phyloP scores from a whole-genome alignment of 1,140 invertebrate species.

The Drosophila malerkotliana region DNA sequence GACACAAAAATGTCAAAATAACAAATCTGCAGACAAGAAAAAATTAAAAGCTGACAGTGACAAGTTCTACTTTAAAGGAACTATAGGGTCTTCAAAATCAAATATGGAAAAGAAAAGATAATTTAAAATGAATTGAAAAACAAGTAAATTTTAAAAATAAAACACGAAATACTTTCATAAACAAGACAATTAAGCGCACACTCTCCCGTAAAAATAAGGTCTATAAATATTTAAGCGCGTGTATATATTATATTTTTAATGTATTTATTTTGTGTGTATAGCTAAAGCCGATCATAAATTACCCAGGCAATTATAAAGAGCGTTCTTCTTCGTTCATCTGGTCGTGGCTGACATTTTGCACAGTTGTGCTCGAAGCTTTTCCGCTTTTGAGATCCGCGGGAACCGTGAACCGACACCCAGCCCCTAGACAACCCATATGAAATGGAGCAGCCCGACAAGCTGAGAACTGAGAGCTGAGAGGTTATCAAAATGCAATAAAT shows the following conservation, averaged over 20 bases:
- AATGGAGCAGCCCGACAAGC: conserved; percentile 21
- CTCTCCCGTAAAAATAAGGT: conserved; percentile 22
- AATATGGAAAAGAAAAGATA: background rate
- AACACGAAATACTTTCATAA: conserved; percentile 51
- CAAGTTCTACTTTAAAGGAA: conserved; percentile 3
- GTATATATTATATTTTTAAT: conserved; percentile 31
- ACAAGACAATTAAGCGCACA: conserved; percentile 67
- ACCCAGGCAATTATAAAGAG: conserved; percentile 68
- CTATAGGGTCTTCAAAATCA: conserved; percentile 3
- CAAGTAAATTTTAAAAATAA: conserved; percentile 13
- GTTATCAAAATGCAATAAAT: conserved; percentile 81
- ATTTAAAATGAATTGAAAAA: conserved; percentile 5
- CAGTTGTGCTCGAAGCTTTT: conserved; percentile 50
- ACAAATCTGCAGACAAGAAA: conserved; percentile 19
- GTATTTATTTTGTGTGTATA: conserved; percentile 29
- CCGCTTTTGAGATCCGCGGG: conserved; percentile 26
- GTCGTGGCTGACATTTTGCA: conserved; percentile 57
- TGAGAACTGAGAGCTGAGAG: conserved; percentile 55
- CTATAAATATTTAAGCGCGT: conserved; percentile 20
- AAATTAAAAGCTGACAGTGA: conserved; percentile 15
- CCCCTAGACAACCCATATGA: conserved; percentile 23
- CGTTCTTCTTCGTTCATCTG: conserved; percentile 30
- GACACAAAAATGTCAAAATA: conserved; percentile 30
- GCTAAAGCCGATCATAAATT: conserved; percentile 62
- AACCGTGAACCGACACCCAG: conserved; percentile 27